phyloP scores from a whole-genome alignment of 2,797 vertebrate genomes.

The Enteromius paludinosus region DNA sequence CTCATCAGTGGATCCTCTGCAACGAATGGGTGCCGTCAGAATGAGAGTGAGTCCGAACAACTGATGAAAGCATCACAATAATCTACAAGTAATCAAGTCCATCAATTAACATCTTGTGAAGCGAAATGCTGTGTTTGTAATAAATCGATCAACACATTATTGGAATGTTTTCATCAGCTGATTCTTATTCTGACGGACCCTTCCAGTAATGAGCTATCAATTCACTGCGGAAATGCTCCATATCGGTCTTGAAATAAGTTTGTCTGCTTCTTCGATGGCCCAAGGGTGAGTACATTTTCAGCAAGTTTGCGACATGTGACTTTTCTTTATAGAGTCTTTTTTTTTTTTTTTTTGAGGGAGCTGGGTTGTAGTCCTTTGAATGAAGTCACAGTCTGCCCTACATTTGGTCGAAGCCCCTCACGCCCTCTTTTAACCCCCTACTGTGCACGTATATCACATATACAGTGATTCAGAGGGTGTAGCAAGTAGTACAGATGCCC shows the following conservation, averaged over 20 bases:
- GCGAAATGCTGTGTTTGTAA: too few relatives aligned
- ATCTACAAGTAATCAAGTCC: neutral
- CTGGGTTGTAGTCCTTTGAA: neutral
- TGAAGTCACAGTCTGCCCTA: neutral
- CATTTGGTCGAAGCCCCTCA: neutral
- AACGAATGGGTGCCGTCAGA: neutral
- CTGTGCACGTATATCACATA: neutral
- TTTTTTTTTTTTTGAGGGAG: neutral
- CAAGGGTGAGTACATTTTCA: neutral
- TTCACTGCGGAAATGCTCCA: neutral
- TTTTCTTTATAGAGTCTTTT: neutral
- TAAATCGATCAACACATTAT: neutral
- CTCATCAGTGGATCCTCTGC: neutral
- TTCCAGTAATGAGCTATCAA: neutral
- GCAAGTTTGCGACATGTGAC: neutral
- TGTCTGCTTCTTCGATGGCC: neutral
- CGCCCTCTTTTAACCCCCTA: neutral
- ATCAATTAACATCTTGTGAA: neutral
- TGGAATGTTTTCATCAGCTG: neutral
- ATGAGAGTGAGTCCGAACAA: neutral
- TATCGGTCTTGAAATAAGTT: neutral
- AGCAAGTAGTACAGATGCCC: conserved; percentile 15
- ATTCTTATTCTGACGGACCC: too few relatives aligned
- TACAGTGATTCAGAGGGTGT: conserved; percentile 22
- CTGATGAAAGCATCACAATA: neutral